Evolutionary conservation across 2,888 invertebrate species (phyloP), one percentile per base, ranked within the genome.

Genomic region (Meganola albula): DNA sequence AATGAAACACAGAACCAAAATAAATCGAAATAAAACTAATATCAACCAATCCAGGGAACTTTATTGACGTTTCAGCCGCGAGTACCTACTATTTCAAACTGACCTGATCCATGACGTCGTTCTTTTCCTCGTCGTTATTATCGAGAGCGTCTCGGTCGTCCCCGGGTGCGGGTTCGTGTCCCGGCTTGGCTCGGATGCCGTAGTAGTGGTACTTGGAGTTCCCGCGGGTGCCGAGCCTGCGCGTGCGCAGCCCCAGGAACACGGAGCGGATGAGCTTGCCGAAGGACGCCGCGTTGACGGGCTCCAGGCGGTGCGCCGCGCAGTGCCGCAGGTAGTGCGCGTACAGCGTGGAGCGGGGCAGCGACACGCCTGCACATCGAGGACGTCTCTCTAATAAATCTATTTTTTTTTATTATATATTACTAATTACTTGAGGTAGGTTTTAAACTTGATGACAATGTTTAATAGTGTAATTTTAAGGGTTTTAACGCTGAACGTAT

Each of bases 181-280:
- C 54, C 11, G 56, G 94, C 77, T 98, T 98, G 34, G 98, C 95
- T 18, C 99, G 90, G 51, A 99, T 99, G n/a, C 99, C 99, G 86
- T 99, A 99, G 83, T 99, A 99, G 86, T 99, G 99, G 75, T 99
- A 99, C 76, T 98, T 99, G 13, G 98, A 98, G 85, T 99, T 98
- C 18, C 98, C 98, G 58, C 95, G 90, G 2, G 99, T 99, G 44
- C 99, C 99, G 25, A 99, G 89, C 32, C 99, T 90, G 37, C 99
- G 90, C 53, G 99, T 99, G 45, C 98, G 89, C 58, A 99, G 88
- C 10, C 99, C 99, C 53, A 98, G 89, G 87, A 99, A 99, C 41
- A 99, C 99, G 2, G 98, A 98, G 39, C 99, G 92, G 65, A 99
- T 99, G 23, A 99, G 89, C 84, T 99, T 99, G 43, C 99, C 99